Evolutionary conservation across 1,140 invertebrate genomes (phyloP), one percentile per base, ranked within the genome.

Genomic region (Penaeus indicus): DNA sequence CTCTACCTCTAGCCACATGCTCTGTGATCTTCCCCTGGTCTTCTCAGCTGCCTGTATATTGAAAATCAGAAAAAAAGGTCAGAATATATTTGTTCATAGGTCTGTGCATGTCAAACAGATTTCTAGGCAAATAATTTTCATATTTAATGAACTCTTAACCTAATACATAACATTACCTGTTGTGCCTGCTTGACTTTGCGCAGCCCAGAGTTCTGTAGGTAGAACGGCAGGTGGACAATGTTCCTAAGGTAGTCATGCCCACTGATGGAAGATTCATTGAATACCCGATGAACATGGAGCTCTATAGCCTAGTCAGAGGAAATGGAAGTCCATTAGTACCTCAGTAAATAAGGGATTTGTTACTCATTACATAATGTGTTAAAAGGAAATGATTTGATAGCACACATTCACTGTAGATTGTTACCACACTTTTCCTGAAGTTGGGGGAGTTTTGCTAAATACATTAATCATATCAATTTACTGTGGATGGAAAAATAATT

Each of bases 191-290:
- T 97, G 0, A 98, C 96, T 91, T 97, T 96, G 0, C 97, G 94
- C 77, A 99, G 92, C 13, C 97, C 98, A 25, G 98, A 98, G 93
- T 99, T 99, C 94, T 99, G 98, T 22, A 99, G 94, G 93, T 98
- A 99, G 93, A 99, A 99, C 0, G 98, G 99, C 89, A 99, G 93
- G 92, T 99, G 98, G 3, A 99, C 97, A 94, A 99, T 96, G 92
- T 99, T 99, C 47, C 97, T 69, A 18, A 92, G 91, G 81, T 92
- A 92, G 78, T 91, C 90, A 98, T 98, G 93, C 92, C 94, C 86
- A 63, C 93, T 92, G 62, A 94, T 92, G 90, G 97, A 97, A 47
- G 96, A 97, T 92, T 98, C 97, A 21, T 95, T 96, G 89, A 98
- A 96, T 10, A 97, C 94, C 64, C 96, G 94, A 64, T 96, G 94